Evolutionary conservation across 1,140 invertebrate species (phyloP).

Genomic region (Onthophagus taurus): DNA sequence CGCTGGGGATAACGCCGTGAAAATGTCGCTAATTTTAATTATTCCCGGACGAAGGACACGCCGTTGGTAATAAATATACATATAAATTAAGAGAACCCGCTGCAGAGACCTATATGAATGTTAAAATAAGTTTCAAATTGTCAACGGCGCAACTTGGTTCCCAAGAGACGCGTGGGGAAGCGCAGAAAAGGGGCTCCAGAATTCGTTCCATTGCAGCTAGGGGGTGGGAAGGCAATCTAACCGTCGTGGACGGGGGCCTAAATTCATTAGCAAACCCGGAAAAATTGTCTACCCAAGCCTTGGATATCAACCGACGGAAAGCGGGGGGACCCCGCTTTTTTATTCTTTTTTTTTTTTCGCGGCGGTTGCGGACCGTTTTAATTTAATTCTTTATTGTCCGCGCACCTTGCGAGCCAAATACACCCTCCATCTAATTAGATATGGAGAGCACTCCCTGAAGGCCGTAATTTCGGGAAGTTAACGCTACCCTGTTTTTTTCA

Average conservation of each 20-base stretch:
- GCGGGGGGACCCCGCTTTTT: too few relatives aligned
- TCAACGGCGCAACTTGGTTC: slow-evolving; percentile 37
- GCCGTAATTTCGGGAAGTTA: too few relatives aligned
- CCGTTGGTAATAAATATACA: slow-evolving; percentile 34
- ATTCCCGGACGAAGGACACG: slow-evolving; percentile 24
- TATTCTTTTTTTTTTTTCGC: too few relatives aligned
- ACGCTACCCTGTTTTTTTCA: too few relatives aligned
- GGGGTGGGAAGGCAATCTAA: slow-evolving; percentile 26
- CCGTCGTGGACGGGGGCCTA: slow-evolving; percentile 23
- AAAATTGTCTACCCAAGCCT: slow-evolving; percentile 32
- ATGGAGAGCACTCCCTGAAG: too few relatives aligned
- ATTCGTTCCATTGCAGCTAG: slow-evolving; percentile 28
- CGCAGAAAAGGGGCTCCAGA: slow-evolving; percentile 18
- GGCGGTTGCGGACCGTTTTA: too few relatives aligned
- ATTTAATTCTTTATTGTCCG: too few relatives aligned
- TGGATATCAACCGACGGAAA: too few relatives aligned
- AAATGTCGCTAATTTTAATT: slow-evolving; percentile 15
- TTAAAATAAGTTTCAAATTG: slow-evolving; percentile 43
- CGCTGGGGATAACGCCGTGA: too few relatives aligned
- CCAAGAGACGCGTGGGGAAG: slow-evolving; percentile 14
- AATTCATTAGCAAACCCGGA: slow-evolving; percentile 35
- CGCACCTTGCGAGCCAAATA: too few relatives aligned
- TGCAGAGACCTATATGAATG: slow-evolving; percentile 37
- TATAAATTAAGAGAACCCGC: slow-evolving; percentile 31
- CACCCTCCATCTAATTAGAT: too few relatives aligned